A percentile compares a stretch with the other conserved stretches of the same genome.
Evolutionary conservation across 1,140 invertebrate genomes (phyloP).

Genomic region (Lepidostoma basale): DNA sequence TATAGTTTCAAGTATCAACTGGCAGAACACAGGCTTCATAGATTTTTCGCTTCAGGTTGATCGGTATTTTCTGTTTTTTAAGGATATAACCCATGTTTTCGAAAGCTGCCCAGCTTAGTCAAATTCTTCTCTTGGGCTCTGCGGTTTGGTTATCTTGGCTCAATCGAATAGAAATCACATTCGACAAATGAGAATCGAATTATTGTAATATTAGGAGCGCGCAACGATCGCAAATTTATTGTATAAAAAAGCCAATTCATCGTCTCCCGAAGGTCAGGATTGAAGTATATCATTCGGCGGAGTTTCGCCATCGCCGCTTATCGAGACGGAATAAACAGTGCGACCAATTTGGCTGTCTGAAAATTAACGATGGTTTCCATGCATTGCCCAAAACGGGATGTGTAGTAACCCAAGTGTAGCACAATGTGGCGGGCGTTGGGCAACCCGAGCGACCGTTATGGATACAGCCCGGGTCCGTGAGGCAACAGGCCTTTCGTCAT

Average conservation of each 20-base stretch:
- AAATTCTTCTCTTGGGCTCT: too few species aligned
- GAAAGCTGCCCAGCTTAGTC: too few species aligned
- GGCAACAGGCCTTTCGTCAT: conserved; percentile 3
- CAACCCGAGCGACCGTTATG: conserved; percentile 8
- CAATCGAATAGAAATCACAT: too few species aligned
- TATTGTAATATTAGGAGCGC: not conserved
- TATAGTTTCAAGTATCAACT: too few species aligned
- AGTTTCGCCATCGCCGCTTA: too few species aligned
- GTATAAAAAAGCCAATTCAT: not conserved
- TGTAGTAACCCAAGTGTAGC: not conserved
- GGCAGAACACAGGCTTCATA: too few species aligned
- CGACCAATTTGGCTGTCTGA: conserved; percentile 7
- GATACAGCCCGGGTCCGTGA: not conserved
- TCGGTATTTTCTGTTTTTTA: too few species aligned
- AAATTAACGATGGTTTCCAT: conserved; percentile 13
- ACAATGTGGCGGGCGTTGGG: conserved; percentile 12
- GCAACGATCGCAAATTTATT: conserved; percentile 1
- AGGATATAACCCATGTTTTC: too few species aligned
- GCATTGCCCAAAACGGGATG: conserved; percentile 18
- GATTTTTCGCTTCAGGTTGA: too few species aligned
- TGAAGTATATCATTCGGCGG: not conserved
- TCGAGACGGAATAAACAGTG: conserved; percentile 6
- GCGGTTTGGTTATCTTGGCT: too few species aligned
- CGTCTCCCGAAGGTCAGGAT: conserved; percentile 3
- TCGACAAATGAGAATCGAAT: not conserved